Evolutionary conservation across 2,888 invertebrate genomes (phyloP).

Genomic region (Hemaris fuciformis): DNA sequence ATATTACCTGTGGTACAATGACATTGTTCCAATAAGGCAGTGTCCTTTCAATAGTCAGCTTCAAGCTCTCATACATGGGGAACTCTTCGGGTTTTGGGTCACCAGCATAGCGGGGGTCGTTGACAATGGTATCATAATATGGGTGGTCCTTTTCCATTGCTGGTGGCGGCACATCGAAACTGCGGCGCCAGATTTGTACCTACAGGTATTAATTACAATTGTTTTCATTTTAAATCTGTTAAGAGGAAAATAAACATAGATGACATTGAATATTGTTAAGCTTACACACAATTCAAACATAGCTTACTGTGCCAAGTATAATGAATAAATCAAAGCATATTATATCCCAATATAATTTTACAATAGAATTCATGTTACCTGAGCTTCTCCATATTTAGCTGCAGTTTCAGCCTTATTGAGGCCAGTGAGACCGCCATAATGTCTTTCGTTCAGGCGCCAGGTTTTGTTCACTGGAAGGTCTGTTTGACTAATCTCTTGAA

Average conservation of each 20-base stretch:
- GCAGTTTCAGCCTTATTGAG: conserved; percentile 93
- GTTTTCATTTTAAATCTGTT: neutral
- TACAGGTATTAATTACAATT: conserved; percentile 30
- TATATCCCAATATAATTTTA: too few species aligned
- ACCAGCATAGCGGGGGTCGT: conserved; percentile 87
- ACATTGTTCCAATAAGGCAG: conserved; percentile 93
- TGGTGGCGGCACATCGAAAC: conserved; percentile 91
- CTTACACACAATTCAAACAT: too few species aligned
- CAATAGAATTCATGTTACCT: too few species aligned
- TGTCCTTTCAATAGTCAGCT: conserved; percentile 90
- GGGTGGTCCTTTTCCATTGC: conserved; percentile 88
- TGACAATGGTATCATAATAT: conserved; percentile 88
- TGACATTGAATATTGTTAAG: too few species aligned
- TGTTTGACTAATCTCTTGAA: conserved; percentile 85
- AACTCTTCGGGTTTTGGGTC: conserved; percentile 88
- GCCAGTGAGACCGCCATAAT: conserved; percentile 93
- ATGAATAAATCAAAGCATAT: too few species aligned
- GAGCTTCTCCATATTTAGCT: conserved; percentile 91
- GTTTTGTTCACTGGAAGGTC: conserved; percentile 85
- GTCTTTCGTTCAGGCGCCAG: conserved; percentile 93
- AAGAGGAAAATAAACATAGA: too few species aligned
- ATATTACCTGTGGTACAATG: conserved; percentile 86
- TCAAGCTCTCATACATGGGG: conserved; percentile 91
- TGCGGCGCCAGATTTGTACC: conserved; percentile 93
- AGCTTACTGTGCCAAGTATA: too few species aligned